Base-by-base conservation (phyloP, 2,888 invertebrate genomes). In the Chromoteleia sp. region DNA sequence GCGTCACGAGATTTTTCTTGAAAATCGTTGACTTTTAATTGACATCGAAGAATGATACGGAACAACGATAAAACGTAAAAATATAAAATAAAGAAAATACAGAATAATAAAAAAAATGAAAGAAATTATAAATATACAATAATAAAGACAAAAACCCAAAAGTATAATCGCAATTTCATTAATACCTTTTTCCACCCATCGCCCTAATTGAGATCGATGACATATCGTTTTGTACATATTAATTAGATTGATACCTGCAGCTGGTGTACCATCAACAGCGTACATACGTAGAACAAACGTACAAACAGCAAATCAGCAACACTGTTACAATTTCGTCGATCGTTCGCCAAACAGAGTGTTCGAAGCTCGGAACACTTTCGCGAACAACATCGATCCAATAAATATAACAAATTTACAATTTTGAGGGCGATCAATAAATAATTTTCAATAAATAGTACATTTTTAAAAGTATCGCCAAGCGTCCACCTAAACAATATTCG, bases 391-490 rank as follows among this genome's bases (percentile, higher is more conserved):
- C 50, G 19, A 63, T 59, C 33, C 10, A 65, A 71, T 65, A 58
- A 71, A 65, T 50, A 14, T 63, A 52, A 73, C 36, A 17, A 54
- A 33, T 73, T 36, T 75, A 70, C 75, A 63, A 43, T 65, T 75
- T 68, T 7, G 7, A 30, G n/a, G 33, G 2, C 17, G 15, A 43
- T 58, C 7, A 68, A 76, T 77, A 78, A 71, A 78, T 78, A 78
- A 48, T 71, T 50, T 54, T 17, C 30, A 63, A 80, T 68, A 80
- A 75, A 81, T 76, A 81, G 76, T 74, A 12, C 25, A 58, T 54
- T 61, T 30, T 50, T 3, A 67, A 59, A 61, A 36, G 8, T 33
- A 45, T 8, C 30, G 43, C 17, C 6, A 17, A 8, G 19, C 29
- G 43, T 43, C 41, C 29, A 36, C 7, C 6, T 1, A 17, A 50